Evolutionary conservation across 2,113 vertebrate species (phyloP), one percentile per base, ranked within the genome.

Genomic region (Oryzias celebensis): DNA sequence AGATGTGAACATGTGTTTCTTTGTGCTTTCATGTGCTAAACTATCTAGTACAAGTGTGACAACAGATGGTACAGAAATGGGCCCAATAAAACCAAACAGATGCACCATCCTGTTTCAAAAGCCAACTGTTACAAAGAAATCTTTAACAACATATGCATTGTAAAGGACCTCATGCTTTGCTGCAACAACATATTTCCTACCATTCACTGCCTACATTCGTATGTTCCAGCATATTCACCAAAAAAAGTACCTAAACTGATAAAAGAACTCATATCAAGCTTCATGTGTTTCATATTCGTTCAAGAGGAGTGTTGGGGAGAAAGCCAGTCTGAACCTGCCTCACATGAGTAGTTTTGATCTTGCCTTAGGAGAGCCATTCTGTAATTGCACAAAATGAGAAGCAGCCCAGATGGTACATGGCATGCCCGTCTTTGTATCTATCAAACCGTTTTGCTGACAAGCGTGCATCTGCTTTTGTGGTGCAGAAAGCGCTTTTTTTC

Each of bases 401-500:
- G 22, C 48, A 58, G n/a, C 43, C 58, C 73, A 85, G 81, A 87
- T 75, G 71, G 76, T 28, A 57, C 28, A 66, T 61, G 62, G 20
- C 4, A 5, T 3, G 58, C 56, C 23, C 52, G 23, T 71, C 67
- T 74, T 57, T 43, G 31, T 65, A 52, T 61, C 41, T 60, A 69
- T 77, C 75, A 74, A 70, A 68, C 50, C 28, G 67, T 31, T 48
- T 24, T 46, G 4, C 73, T 41, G 78, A 73, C 68, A 70, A 66
- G 62, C 77, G 63, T 31, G 48, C 78, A 65, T 78, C 64, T 86
- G 77, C 61, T 76, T n/a, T 26, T 24, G 54, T 64, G 74, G 58
- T 59, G 48, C 51, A 15, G 24, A 69, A 61, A 60, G 45, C 31
- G 6, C 36, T 12, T 36, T 10, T 36, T 10, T 36, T 36, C 8